Base-by-base conservation (phyloP, 2,797 vertebrate species). In the Lepus oiostolus region DNA sequence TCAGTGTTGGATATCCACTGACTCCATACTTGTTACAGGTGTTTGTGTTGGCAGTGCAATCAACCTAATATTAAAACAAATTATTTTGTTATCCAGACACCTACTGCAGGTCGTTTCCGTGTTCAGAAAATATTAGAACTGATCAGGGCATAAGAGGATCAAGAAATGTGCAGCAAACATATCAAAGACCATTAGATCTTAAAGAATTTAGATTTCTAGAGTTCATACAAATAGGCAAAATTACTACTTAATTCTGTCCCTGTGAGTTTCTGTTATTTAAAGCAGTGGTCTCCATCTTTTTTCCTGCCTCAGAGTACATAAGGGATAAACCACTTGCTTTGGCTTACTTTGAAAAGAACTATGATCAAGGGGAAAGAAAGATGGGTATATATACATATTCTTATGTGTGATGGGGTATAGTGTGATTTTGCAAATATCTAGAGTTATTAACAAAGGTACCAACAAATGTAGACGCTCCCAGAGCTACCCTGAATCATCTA, bases 1-100 rank as follows among this genome's bases (percentile, higher is more conserved):
- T 99, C 96, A 99, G 98, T 8, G 99, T 99, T 3, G 99, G 99
- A 97, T 99, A 99, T 5, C 99, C 99, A 76, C 99, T 99, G 76
- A 99, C 99, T 7, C 99, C 99, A 26, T 99, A 99, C 96, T 99
- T 99, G 97, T 99, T 99, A 96, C 99, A 99, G 30, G 98, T 98
- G 50, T 99, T 99, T 90, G 98, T 99, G 97, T 98, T 99, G 72
- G 98, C 98, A 74, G 99, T 99, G 95, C 99, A 99, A 97, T 99
- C 99, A 96, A 99, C 99, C 99, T 99, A 54, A 88, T 94, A 32
- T 79, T 94, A 80, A 71, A 95, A 81, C 5, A 13, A 91, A 82
- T 50, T n/a, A 89, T n/a, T 88, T 75, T 92, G 12, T 93, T 92
- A 91, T 38, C 50, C 58, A 96, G 71, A 26, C 72, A 63, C 26